phyloP scores from a whole-genome alignment of 2,113 vertebrate species.

The Microtus pennsylvanicus region DNA sequence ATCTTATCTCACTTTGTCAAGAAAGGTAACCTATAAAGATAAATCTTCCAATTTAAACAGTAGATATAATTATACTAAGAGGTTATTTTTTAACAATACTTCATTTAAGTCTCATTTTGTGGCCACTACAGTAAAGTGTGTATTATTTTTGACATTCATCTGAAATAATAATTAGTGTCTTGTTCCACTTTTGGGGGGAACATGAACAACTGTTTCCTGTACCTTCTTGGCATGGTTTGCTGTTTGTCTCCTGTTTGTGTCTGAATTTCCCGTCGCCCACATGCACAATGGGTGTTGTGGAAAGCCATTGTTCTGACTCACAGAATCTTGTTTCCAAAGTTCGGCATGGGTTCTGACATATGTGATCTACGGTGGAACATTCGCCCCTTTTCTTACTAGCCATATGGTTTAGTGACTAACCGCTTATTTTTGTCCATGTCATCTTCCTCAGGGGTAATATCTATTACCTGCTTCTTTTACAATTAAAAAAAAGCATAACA shows the following conservation, averaged over 20 bases:
- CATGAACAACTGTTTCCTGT: conserved; percentile 79
- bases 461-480: neutral
- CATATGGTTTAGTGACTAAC: conserved; percentile 58
- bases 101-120: neutral
- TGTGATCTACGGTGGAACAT: neutral
- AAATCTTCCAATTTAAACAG: neutral
- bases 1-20: neutral
- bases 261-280: conserved; percentile 67
- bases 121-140: neutral
- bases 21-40: neutral
- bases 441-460: neutral
- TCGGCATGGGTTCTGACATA: neutral
- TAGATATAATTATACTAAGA: neutral
- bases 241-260: conserved; percentile 66
- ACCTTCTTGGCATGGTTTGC: conserved; percentile 38
- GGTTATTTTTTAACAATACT: neutral
- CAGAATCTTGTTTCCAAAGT: conserved; percentile 32
- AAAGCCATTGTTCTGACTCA: conserved; percentile 33
- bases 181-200: conserved; percentile 51
- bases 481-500: neutral
- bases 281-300: neutral
- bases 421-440: conserved; percentile 29
- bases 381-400: neutral
- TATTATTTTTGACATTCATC: conserved; percentile 51
- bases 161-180: conserved; percentile 72